A percentile compares a stretch with the other conserved stretches of the same genome.
Conservation (phyloP, 1,140 invertebrate genomes). For the Temnothorax longispinosus region DNA sequence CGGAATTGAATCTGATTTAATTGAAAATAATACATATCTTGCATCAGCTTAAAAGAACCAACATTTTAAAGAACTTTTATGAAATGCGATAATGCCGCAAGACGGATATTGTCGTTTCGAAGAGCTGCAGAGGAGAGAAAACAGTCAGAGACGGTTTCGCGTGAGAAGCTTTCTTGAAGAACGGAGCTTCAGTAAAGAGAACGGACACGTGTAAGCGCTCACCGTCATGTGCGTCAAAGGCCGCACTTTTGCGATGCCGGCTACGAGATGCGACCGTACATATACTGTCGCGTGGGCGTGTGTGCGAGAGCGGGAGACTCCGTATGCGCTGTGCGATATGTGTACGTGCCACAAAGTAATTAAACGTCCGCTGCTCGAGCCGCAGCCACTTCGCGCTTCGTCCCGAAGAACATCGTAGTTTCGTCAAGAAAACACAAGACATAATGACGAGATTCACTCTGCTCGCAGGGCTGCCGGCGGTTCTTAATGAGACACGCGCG, state of each 20-base stretch:
- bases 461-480: constrained; percentile 23
- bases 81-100: neutral
- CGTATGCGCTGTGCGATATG: neutral
- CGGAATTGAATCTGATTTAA: neutral
- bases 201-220: constrained; percentile 56
- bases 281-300: neutral
- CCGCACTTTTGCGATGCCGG: constrained; percentile 43
- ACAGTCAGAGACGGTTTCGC: constrained; percentile 35
- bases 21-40: neutral
- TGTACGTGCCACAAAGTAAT: constrained; percentile 68
- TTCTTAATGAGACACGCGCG: constrained; percentile 57
- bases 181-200: constrained; percentile 52
- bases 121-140: neutral
- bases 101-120: neutral
- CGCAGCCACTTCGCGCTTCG: constrained; percentile 60
- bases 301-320: neutral
- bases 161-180: constrained; percentile 55
- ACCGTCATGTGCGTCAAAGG: constrained; percentile 58
- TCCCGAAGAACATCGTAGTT: constrained; percentile 48
- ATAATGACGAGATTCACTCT: constrained; percentile 57
- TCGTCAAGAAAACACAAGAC: constrained; percentile 65
- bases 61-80: neutral
- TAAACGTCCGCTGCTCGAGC: constrained; percentile 73
- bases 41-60: neutral
- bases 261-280: neutral